Evolutionary conservation across 2,797 vertebrate species (phyloP).

Genomic region (Tauraco hartlaubi): DNA sequence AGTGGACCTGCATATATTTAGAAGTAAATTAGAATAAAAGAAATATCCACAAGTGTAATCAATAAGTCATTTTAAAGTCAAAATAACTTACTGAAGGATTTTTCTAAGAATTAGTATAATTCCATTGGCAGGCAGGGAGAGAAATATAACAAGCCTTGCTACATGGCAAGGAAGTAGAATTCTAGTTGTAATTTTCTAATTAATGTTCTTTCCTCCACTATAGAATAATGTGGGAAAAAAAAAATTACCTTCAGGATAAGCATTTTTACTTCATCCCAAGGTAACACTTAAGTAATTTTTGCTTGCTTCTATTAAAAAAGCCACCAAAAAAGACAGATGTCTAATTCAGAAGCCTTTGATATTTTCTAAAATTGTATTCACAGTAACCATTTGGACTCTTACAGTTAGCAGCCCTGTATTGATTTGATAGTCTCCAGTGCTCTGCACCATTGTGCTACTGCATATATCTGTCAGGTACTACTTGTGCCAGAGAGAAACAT

Average conservation of each 20-base stretch:
- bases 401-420: not conserved
- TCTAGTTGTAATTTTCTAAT: not conserved
- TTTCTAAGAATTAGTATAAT: not conserved
- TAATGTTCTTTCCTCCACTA: not conserved
- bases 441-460: not conserved
- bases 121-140: not conserved
- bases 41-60: not conserved
- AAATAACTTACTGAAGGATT: not conserved
- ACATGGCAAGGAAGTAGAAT: not conserved
- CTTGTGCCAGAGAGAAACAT: not conserved
- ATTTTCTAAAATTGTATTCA: not conserved
- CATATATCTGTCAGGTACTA: not conserved
- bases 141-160: not conserved
- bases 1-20: not conserved
- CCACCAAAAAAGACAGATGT: not conserved
- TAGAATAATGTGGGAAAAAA: not conserved
- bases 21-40: not conserved
- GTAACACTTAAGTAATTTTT: not conserved
- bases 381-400: not conserved
- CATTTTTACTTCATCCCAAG: slow-evolving; percentile 24
- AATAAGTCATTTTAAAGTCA: not conserved
- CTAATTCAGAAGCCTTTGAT: not conserved
- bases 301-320: not conserved
- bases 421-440: not conserved
- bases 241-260: not conserved